These are phyloP conservation scores for Chelonus insularis DNA, from an alignment of 1,140 invertebrate genomes.

Conservation along the genomic window DNA sequence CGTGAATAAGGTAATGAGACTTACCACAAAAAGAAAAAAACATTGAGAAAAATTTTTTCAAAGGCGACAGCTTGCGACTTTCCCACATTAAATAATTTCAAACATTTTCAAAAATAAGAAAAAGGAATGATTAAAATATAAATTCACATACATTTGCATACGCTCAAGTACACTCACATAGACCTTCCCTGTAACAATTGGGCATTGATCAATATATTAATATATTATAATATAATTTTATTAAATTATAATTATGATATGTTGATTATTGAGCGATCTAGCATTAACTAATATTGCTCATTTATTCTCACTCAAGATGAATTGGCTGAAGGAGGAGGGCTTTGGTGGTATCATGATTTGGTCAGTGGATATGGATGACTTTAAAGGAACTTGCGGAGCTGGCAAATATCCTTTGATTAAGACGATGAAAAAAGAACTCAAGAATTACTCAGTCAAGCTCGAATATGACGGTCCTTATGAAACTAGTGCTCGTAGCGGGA, in stretches of 20 bases:
- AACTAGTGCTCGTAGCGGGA: constrained; percentile 68
- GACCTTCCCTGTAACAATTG: neutral
- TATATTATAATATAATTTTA: too few species aligned
- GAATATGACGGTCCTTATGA: constrained; percentile 88
- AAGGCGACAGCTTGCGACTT: too few species aligned
- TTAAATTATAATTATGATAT: too few species aligned
- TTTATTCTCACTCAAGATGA: constrained; percentile 67
- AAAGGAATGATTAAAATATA: neutral
- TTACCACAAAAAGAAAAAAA: neutral
- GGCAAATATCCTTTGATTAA: constrained; percentile 89
- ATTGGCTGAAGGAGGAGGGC: constrained; percentile 90
- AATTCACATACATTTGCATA: neutral
- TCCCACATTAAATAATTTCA: neutral
- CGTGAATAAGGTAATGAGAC: constrained; percentile 78
- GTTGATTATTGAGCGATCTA: constrained; percentile 2
- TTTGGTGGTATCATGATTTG: constrained; percentile 97
- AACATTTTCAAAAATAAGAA: neutral
- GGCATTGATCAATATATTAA: too few species aligned
- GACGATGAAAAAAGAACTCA: constrained; percentile 83
- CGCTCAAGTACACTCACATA: neutral
- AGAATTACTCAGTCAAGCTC: constrained; percentile 80
- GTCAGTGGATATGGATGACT: constrained; percentile 96
- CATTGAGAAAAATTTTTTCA: neutral
- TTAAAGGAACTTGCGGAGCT: constrained; percentile 84
- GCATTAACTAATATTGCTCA: constrained; percentile 14